Conservation (phyloP, 2,888 invertebrate species). For the Drosophila tanythrix region DNA sequence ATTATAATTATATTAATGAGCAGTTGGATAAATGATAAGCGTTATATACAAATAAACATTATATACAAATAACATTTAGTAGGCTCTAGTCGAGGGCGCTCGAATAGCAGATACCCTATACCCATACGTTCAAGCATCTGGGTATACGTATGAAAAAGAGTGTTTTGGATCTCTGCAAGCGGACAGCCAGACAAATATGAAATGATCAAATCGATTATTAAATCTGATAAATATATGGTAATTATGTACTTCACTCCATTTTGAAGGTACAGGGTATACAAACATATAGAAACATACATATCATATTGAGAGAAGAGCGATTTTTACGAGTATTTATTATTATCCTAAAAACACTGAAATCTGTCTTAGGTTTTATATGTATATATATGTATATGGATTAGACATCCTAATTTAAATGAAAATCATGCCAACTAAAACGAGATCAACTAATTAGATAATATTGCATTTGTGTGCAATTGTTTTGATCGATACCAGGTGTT, state of each 20-base stretch:
- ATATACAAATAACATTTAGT: background rate
- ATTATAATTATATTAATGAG: background rate
- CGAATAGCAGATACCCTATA: background rate
- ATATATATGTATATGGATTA: no score
- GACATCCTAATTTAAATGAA: background rate
- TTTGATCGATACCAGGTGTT: slow-evolving; percentile 16
- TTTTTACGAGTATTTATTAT: background rate
- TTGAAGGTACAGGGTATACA: background rate
- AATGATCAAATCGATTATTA: background rate
- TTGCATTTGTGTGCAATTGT: slow-evolving; percentile 17
- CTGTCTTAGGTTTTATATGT: background rate
- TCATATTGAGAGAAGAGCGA: background rate
- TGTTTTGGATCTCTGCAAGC: background rate
- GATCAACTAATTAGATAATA: slow-evolving; percentile 10
- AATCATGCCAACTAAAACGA: slow-evolving; percentile 24
- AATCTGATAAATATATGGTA: background rate
- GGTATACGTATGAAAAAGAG: background rate
- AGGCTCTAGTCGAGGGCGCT: background rate
- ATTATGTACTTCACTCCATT: background rate
- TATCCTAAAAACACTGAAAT: background rate
- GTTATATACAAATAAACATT: background rate
- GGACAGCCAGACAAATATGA: background rate
- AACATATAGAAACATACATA: background rate
- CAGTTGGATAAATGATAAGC: background rate
- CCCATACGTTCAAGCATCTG: background rate